Base-by-base conservation (phyloP, 2,888 invertebrate genomes). In the Drosophila paramelanica region DNA sequence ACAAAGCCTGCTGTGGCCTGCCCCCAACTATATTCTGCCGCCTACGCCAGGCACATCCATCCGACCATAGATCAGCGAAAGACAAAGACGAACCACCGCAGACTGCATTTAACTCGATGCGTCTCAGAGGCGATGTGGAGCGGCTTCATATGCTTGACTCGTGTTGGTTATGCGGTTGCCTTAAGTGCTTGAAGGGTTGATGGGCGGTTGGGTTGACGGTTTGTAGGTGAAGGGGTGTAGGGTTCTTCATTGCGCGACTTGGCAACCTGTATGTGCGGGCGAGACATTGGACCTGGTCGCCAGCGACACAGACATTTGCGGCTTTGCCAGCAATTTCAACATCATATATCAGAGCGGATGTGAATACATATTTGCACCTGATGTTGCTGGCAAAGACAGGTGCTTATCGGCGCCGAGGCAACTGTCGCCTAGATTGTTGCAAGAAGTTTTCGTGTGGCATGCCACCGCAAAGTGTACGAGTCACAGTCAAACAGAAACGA, bases 401-500 rank as follows among this genome's bases (percentile, higher is more conserved):
- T 69, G 68, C 66, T 59, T 67, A 70, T 59, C 69, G 55, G 60
- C 23, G 33, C 39, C 20, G 20, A 20, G 39, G 43, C 50, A 43
- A 50, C 57, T 57, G 67, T 70, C 52, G 45, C 43, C 11, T 7
- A 47, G 42, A 10, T 50, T 59, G 60, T 52, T 57, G 38, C 68
- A 39, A 52, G 45, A 67, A 60, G 61, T 58, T 45, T 64, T 27
- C 49, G 52, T 45, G 67, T 62, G 68, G 70, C 73, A 68, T 50
- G 70, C 77, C 73, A 70, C 83, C 79, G 59, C 88, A 85, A 77
- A 77, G 58, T 72, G 64, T 73, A 68, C 51, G 67, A 73, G 68
- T 77, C 73, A 67, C 73, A 55, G 50, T 41, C 49, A 47, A 45
- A 57, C 42, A 38, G 46, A 55, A 45, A 11, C 23, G 36, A 45